Percentiles rank a stretch among this genome's conserved stretches.
phyloP scores from a whole-genome alignment of 1,140 invertebrate genomes.

The Planococcus citri region DNA sequence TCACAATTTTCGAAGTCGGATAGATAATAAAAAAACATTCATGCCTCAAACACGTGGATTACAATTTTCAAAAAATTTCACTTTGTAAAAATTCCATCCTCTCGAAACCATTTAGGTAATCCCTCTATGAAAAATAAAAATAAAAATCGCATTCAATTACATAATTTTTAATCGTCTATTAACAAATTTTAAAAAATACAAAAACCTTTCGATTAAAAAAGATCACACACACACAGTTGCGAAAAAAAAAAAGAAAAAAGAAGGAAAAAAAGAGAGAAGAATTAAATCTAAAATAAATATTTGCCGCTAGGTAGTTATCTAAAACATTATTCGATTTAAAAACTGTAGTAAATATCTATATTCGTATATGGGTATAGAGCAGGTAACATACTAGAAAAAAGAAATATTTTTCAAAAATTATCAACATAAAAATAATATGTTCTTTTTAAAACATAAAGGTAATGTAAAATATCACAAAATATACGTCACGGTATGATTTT shows the following conservation, averaged over 20 bases:
- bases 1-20: too few relatives aligned
- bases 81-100: too few relatives aligned
- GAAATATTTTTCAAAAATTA: neutral
- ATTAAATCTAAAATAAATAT: neutral
- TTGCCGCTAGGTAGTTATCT: neutral
- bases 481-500: neutral
- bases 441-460: neutral
- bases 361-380: neutral
- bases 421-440: neutral
- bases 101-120: too few relatives aligned
- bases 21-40: too few relatives aligned
- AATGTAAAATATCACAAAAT: constrained; percentile 4
- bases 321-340: neutral
- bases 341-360: neutral
- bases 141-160: neutral
- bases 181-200: constrained; percentile 1
- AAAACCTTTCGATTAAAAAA: neutral
- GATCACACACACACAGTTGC: neutral
- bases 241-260: neutral
- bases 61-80: too few relatives aligned
- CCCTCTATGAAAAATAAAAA: too few relatives aligned
- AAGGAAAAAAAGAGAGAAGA: too few relatives aligned
- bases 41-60: too few relatives aligned
- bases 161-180: neutral
- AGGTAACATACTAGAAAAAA: neutral